Evolutionary conservation across 2,888 invertebrate species (phyloP), one percentile per base, ranked within the genome.

Genomic region (Helleia helle): DNA sequence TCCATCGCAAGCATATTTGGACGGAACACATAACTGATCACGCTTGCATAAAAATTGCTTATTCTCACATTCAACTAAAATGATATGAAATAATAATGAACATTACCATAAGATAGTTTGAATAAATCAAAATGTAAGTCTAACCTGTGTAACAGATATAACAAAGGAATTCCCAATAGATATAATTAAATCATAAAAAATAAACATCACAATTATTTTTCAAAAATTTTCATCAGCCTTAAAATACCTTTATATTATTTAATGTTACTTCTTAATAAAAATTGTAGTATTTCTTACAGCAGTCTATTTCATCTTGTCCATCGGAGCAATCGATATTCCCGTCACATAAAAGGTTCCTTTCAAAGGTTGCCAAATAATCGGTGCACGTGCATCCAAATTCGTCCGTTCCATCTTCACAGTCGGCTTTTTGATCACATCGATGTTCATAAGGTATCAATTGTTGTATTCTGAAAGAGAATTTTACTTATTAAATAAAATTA

Each of bases 371-470:
- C 29, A 94, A 70, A 56, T 88, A 90, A 58, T 93, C 93, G n/a
- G 74, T 81, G 59, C 94, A 94, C 1, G 85, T 86, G 61, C 95
- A 95, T 44, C 87, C 74, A 3, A 85, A 62, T 71, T 95, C 95
- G 65, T 95, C 95, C 0, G 91, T 91, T 3, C 91, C 92, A 73
- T 95, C 95, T 71, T 94, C 92, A 64, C 95, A 95, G 58, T 95
- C 93, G 11, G 88, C 70, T 43, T 86, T 74, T 29, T 86, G 87
- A 58, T 95, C 87, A 63, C 95, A 95, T 17, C 88, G 87, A 50
- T 88, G 81, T 1, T 62, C 51, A 14, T 80, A 67, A 0, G 89
- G 76, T 42, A 94, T 87, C 5, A 73, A 76, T 73, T 94, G 93
- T 0, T 83, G 61, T 52, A 93, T 87, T 45, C 93, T 93, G 55